Percentiles rank a stretch among this genome's conserved stretches.
Conservation (phyloP, 1,140 invertebrate genomes). For the Drosophila rhopaloa region DNA sequence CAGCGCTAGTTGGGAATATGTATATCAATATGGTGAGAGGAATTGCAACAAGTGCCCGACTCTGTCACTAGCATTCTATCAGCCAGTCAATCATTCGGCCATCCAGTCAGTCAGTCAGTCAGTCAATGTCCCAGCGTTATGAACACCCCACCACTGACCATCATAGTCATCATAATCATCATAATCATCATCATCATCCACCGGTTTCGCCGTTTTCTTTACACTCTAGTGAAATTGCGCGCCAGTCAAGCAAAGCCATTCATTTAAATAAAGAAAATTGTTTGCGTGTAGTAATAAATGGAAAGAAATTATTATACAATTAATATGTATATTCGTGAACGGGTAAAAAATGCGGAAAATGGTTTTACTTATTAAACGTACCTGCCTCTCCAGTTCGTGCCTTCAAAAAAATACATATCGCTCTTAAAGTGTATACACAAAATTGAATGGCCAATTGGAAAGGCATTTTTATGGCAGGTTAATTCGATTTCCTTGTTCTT, state of each 20-base stretch:
- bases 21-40: constrained; percentile 10
- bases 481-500: not conserved
- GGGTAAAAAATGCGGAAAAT: constrained; percentile 27
- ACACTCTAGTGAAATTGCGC: constrained; percentile 66
- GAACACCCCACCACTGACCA: constrained; percentile 13
- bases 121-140: constrained; percentile 23
- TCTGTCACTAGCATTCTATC: constrained; percentile 47
- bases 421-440: constrained; percentile 35
- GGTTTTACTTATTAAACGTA: constrained; percentile 31
- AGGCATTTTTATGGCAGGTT: constrained; percentile 18
- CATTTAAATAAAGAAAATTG: constrained; percentile 80
- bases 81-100: constrained; percentile 31
- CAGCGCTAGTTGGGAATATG: constrained; percentile 33
- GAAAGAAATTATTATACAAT: constrained; percentile 75
- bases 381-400: constrained; percentile 59
- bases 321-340: constrained; percentile 43
- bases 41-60: constrained; percentile 61
- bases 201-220: constrained; percentile 21
- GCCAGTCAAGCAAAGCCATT: constrained; percentile 69
- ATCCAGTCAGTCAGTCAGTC: constrained; percentile 24
- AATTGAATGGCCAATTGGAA: constrained; percentile 25
- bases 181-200: constrained; percentile 20
- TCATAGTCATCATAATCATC: constrained; percentile 11
- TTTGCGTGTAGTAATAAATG: constrained; percentile 69
- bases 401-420: constrained; percentile 31